Evolutionary conservation across 2,797 vertebrate species (phyloP).

Genomic region (Neoniphon sammara): DNA sequence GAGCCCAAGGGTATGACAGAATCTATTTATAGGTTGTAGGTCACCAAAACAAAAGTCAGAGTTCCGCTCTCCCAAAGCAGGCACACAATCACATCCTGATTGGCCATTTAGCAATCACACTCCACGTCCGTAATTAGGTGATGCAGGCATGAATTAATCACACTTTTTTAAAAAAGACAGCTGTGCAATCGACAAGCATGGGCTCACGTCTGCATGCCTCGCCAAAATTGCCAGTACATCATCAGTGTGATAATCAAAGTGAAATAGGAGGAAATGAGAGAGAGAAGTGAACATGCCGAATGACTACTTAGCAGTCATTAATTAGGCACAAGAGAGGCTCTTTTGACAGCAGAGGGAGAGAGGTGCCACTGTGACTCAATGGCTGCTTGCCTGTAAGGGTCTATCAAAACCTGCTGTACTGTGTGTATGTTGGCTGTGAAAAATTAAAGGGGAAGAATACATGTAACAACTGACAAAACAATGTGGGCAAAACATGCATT

Average conservation of each 20-base stretch:
- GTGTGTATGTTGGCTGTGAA: slow-evolving; percentile 7
- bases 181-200: slow-evolving; percentile 66
- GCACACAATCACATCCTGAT: slow-evolving; percentile 82
- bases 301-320: slow-evolving; percentile 72
- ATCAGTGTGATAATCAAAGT: slow-evolving; percentile 77
- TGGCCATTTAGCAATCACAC: slow-evolving; percentile 83
- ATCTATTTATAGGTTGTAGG: slow-evolving; percentile 80
- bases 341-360: slow-evolving; percentile 51
- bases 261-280: slow-evolving; percentile 77
- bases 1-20: slow-evolving; percentile 41
- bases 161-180: slow-evolving; percentile 72
- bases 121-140: slow-evolving; percentile 75
- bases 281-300: slow-evolving; percentile 48
- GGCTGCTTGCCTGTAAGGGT: slow-evolving; percentile 45
- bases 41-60: slow-evolving; percentile 77
- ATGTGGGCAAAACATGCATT: slow-evolving; percentile 36
- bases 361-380: slow-evolving; percentile 57
- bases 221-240: slow-evolving; percentile 64
- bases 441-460: slow-evolving; percentile 15
- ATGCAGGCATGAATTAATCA: slow-evolving; percentile 78
- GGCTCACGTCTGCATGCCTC: slow-evolving; percentile 55
- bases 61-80: slow-evolving; percentile 67
- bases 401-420: slow-evolving; percentile 35
- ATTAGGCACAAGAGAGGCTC: slow-evolving; percentile 61
- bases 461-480: slow-evolving; percentile 1